Evolutionary conservation across 2,797 vertebrate genomes (phyloP), one percentile per base, ranked within the genome.

Genomic region (Percopsis omiscomaycus): DNA sequence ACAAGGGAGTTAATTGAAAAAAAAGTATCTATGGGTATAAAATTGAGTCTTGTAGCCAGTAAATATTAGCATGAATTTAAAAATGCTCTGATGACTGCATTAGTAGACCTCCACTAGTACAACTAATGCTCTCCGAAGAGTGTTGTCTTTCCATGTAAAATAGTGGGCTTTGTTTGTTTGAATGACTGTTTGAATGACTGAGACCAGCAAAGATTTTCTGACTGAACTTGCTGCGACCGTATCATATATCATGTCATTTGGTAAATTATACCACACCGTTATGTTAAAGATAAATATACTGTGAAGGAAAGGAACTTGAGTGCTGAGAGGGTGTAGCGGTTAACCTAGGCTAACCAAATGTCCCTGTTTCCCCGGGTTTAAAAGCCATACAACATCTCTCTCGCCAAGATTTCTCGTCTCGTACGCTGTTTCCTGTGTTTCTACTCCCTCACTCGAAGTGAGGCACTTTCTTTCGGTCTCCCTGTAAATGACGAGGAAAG

Each of bases 381-480:
- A 73, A 30, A 54, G 0, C 1, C 42, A 0, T 27, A 6, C 5
- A 9, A 61, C 50, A 74, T 69, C 1, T 9, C 28, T 58, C 32
- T 64, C 22, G 55, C 42, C 28, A 4, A 10, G 2, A 13, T 49
- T 53, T 59, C 59, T 69, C 55, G 11, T 53, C 14, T 28, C n/a
- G n/a, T n/a, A 16, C 13, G 11, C 45, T 22, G 32, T 49, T 55
- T 44, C n/a, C 47, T 44, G 44, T 0, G 0, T 68, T 54, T 74
- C 46, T 55, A n/a, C 59, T 54, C 47, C 12, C 58, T 55, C 8
- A 42, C 53, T 52, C 55, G 62, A 68, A 46, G 27, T 9, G 6
- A 76, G 73, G 59, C 27, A n/a, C 22, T 59, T 71, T 66, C 69
- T 61, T 50, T 63, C 42, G 47, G 11, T 61, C 63, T 70, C 72